Base-by-base conservation (phyloP, 2,888 invertebrate genomes). In the Acleris laterana region DNA sequence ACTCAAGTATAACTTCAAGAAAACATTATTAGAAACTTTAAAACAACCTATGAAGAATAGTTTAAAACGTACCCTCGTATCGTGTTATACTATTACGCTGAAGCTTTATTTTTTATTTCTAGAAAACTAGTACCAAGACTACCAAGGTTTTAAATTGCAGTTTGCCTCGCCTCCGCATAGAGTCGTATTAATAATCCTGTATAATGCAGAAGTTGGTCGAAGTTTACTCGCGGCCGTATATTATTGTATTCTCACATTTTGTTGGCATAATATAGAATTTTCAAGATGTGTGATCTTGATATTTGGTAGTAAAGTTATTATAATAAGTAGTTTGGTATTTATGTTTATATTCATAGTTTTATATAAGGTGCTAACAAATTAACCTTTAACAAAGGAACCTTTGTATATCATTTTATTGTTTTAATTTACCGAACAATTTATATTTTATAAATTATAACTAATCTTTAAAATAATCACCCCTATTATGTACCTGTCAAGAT, bases 221-320 rank as follows among this genome's bases (percentile, higher is more conserved):
- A 55, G 20, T 16, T 42, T 20, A 19, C 13, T 32, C 6, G 32
- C 19, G 20, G 17, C 19, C 55, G 55, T 22, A 55, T 55, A 55
- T 55, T 42, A 55, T 38, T 55, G 20, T 22, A 20, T 55, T 3
- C 17, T 13, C 4, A 38, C 13, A 13, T 13, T 38, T 38, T 38
- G 13, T 9, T 13, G 13, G 19, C 38, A 17, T 55, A 16, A 16
- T 9, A 42, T 16, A 42, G 32, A 17, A 20, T 38, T 42, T 11
- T 42, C n/a, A 42, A 53, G 53, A 32, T 28, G 32, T 53, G 32
- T 32, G 53, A 19, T 28, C 32, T 53, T 53, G n/a, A 5, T 53
- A 32, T 17, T 53, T 11, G 32, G 53, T 11, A 32, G 17, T 32
- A 22, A 22, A 22, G 22, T 22, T 22, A 22, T 22, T 3, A 22